Evolutionary conservation across 2,888 invertebrate species (phyloP), one percentile per base, ranked within the genome.

Genomic region (Sinohyriopsis cumingii): DNA sequence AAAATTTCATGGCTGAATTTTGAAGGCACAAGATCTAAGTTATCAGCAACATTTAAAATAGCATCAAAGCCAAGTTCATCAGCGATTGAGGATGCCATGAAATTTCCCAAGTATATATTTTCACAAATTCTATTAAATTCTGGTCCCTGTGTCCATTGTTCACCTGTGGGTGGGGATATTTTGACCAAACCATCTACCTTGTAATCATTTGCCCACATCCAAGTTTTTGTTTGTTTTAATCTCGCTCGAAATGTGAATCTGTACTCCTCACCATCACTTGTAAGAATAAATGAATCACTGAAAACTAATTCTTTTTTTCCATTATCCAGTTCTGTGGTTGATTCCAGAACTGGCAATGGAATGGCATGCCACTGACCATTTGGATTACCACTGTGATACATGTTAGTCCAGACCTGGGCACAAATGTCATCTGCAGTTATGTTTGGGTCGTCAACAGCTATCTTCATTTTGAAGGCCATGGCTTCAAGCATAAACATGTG

Each of bases 11-110:
- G 63, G 12, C 57, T 59, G 28, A 77, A 71, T 60, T 75, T 68
- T 15, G 57, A 57, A 0, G 72, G 68, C 45, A 77, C 71, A 28
- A 82, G 69, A 54, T 77, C 79, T 25, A 79, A 69, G 59, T 75
- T 75, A 25, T 79, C 79, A 4, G 82, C 80, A 12, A 80, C 71
- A 64, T 82, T 82, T 18, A 82, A 69, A 3, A 82, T 72, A 18
- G 73, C 72, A 24, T 79, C 79, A 60, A 79, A 78, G 1, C 74
- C 78, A 53, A 69, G 67, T 59, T 76, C 59, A 45, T 75, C 73
- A 9, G 79, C 78, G 3, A 72, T 63, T 2, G 76, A 65, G 2
- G 82, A 80, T 25, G 82, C 80, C n/a, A 76, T 79, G 67, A 79
- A 80, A 59, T 82, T 82, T 19, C 82, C 80, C n/a, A 82, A 69